Percentiles rank a stretch among this genome's conserved stretches.
Conservation (phyloP, 2,888 invertebrate species). For the Pycnomerus fuliginosus region DNA sequence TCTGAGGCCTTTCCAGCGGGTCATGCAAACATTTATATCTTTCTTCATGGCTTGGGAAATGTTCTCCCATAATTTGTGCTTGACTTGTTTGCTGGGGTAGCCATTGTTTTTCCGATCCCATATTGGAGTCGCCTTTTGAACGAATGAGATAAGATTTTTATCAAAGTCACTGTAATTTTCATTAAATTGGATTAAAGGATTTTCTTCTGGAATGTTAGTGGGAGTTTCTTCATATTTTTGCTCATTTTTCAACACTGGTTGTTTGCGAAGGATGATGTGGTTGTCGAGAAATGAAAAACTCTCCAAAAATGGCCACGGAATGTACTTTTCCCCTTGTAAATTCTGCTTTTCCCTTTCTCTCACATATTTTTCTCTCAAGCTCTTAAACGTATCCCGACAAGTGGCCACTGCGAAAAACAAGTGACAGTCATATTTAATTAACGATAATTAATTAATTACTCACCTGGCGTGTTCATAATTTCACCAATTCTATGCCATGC, state of each 20-base stretch:
- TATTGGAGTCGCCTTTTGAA: constrained; percentile 37
- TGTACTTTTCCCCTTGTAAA: constrained; percentile 31
- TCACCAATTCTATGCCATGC: constrained; percentile 35
- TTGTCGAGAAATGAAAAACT: constrained; percentile 38
- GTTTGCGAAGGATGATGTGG: constrained; percentile 34
- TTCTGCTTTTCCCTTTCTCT: constrained; percentile 37
- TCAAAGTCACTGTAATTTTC: constrained; percentile 34
- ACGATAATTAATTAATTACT: constrained; percentile 2
- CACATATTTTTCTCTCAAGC: constrained; percentile 39
- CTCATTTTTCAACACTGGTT: constrained; percentile 20
- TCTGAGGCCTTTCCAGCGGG: constrained; percentile 41
- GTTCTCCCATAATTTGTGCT: constrained; percentile 37
- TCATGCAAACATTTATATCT: constrained; percentile 36
- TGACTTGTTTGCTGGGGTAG: constrained; percentile 38
- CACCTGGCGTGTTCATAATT: constrained; percentile 34
- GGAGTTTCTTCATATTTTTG: background rate
- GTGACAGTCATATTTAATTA: background rate
- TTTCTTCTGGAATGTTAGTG: constrained; percentile 12
- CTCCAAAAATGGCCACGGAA: constrained; percentile 35
- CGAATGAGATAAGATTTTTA: constrained; percentile 34
- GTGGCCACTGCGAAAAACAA: constrained; percentile 30
- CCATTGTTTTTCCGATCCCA: constrained; percentile 41
- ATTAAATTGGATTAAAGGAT: background rate
- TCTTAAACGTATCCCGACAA: constrained; percentile 39
- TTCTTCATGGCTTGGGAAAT: constrained; percentile 34